Base-by-base conservation (phyloP, 2,888 invertebrate species). In the Gortyna flavago region DNA sequence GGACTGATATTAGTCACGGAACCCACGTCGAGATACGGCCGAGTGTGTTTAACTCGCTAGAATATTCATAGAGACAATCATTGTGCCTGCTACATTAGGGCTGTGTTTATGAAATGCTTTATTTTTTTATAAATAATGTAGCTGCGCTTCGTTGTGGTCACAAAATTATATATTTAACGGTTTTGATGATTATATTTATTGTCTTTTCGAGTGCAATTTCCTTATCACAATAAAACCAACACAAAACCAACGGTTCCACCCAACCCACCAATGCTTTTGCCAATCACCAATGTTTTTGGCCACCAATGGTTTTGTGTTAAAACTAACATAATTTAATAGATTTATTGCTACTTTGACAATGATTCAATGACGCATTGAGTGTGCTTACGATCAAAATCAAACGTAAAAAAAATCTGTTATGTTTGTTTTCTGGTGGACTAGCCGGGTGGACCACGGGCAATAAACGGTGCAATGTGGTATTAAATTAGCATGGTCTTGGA, bases 1-100 rank as follows among this genome's bases (percentile, higher is more conserved):
- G 91, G 92, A 92, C 89, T 90, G 88, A 87, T 90, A 93, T 94
- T 95, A 92, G 93, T 95, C 94, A 95, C 94, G 94, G 87, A 87
- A 87, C 89, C 87, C 87, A 88, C 80, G 77, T 80, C 78, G 77
- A 83, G 85, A 85, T 84, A 80, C 75, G n/a, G 16, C 66, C 75
- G 73, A 68, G 80, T 83, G 82, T 86, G 86, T 87, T 87, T 84
- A 84, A 70, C 72, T 76, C 25, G 35, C 70, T 79, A 73, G 78
- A 87, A 81, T 88, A 88, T 84, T 88, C 80, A 82, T 80, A 79
- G 76, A 54, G 35, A 73, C 61, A 73, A 85, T 85, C 66, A 71
- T 79, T 66, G 72, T 57, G 38, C 68, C 67, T 72, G 62, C 73
- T 64, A 29, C 78, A 80, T 74, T 85, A 67, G 59, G 35, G 21